Evolutionary conservation across 2,888 invertebrate species (phyloP).

Genomic region (Platycnemis pennipes): DNA sequence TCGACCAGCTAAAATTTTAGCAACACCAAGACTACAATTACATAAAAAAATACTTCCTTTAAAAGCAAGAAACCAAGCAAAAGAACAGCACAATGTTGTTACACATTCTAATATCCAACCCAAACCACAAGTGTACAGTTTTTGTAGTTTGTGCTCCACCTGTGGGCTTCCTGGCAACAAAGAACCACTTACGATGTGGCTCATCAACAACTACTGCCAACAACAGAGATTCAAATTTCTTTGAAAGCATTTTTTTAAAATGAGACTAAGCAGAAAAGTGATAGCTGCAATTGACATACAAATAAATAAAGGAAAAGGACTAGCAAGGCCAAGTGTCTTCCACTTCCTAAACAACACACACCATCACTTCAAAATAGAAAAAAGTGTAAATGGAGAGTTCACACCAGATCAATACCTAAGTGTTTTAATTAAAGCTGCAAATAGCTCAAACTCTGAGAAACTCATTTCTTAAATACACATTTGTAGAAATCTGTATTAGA

Average conservation of each 20-base stretch:
- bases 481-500: conserved; percentile 60
- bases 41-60: conserved; percentile 56
- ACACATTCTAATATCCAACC: conserved; percentile 55
- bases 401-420: conserved; percentile 67
- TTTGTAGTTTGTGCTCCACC: conserved; percentile 67
- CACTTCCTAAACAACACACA: conserved; percentile 67
- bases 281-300: conserved; percentile 69
- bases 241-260: conserved; percentile 54
- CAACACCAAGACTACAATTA: conserved; percentile 66
- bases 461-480: conserved; percentile 63
- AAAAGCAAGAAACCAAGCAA: conserved; percentile 66
- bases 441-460: conserved; percentile 65
- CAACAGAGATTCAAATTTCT: conserved; percentile 56
- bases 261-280: conserved; percentile 50
- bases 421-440: conserved; percentile 66
- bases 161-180: conserved; percentile 53
- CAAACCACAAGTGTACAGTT: conserved; percentile 63
- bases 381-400: conserved; percentile 56
- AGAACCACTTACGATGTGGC: conserved; percentile 45
- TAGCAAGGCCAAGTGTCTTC: conserved; percentile 70
- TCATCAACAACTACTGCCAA: conserved; percentile 42
- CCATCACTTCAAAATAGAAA: conserved; percentile 60
- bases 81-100: conserved; percentile 64
- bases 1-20: conserved; percentile 60
- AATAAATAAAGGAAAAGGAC: conserved; percentile 70